phyloP scores from a whole-genome alignment of 2,888 invertebrate genomes.

The Miltochrista miniata region DNA sequence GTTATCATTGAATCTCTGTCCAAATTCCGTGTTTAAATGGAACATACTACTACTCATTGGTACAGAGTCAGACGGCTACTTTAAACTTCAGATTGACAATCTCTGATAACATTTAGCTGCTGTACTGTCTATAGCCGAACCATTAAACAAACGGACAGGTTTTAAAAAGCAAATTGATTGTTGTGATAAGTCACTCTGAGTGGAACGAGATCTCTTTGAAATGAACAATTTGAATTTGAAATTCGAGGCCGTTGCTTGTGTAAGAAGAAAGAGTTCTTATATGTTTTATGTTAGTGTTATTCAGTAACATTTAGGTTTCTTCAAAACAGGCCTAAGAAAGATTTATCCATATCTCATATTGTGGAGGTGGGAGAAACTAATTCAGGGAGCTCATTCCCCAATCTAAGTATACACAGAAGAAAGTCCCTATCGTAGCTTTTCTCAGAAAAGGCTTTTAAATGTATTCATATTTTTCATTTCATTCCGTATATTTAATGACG shows the following conservation, averaged over 20 bases:
- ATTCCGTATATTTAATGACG: too few relatives aligned
- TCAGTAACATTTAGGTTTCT: too few relatives aligned
- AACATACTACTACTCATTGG: constrained; percentile 28
- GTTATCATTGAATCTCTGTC: constrained; percentile 54
- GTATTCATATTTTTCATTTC: too few relatives aligned
- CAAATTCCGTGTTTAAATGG: constrained; percentile 49
- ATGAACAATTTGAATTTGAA: not conserved
- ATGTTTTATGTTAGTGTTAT: too few relatives aligned
- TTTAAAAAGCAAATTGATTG: constrained; percentile 70
- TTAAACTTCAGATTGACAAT: constrained; percentile 75
- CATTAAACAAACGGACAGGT: constrained; percentile 79
- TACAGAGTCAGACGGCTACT: constrained; percentile 49
- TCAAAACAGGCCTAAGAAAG: too few relatives aligned
- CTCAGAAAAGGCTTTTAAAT: too few relatives aligned
- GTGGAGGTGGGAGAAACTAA: too few relatives aligned
- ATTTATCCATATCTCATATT: too few relatives aligned
- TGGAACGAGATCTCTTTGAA: constrained; percentile 30
- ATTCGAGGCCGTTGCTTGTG: not conserved
- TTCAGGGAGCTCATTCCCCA: too few relatives aligned
- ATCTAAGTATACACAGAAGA: too few relatives aligned
- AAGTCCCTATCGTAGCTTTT: too few relatives aligned
- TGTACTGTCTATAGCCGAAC: constrained; percentile 62
- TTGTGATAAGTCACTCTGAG: constrained; percentile 72
- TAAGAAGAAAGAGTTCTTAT: too few relatives aligned
- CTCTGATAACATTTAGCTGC: constrained; percentile 75